These are phyloP conservation scores for Halictus ligatus DNA, from an alignment of 2,888 invertebrate genomes.

Conservation along the genomic window DNA sequence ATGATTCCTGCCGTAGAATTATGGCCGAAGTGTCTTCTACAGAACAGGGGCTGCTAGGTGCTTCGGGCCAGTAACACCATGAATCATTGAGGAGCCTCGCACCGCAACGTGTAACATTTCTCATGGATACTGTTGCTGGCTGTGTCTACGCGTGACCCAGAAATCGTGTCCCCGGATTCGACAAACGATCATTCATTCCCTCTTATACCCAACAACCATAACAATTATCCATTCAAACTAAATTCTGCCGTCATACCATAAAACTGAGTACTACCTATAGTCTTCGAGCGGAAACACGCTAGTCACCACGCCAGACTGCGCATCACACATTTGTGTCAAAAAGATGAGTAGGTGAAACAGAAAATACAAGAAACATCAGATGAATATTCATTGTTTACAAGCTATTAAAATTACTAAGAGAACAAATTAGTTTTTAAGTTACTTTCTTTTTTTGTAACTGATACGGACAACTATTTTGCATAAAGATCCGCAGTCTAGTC, in stretches of 20 bases:
- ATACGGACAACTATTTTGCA: too few species aligned
- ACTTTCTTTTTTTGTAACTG: too few species aligned
- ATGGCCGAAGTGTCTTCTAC: not conserved
- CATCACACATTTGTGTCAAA: too few species aligned
- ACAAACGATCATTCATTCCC: not conserved
- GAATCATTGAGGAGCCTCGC: not conserved
- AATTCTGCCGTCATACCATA: not conserved
- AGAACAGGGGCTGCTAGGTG: not conserved
- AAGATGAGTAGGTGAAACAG: not conserved
- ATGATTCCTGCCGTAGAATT: not conserved
- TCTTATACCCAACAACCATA: not conserved
- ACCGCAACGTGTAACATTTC: constrained; percentile 8
- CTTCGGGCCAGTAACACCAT: not conserved
- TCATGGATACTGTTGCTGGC: not conserved
- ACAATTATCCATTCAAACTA: not conserved
- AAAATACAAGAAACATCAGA: not conserved
- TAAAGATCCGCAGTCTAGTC: not conserved
- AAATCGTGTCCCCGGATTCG: not conserved
- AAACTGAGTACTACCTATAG: too few species aligned
- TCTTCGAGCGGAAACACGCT: too few species aligned
- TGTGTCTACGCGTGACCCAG: not conserved
- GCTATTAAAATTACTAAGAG: too few species aligned
- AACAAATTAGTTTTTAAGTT: too few species aligned
- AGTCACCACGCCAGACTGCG: too few species aligned
- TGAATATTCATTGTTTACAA: too few species aligned